phyloP scores from a whole-genome alignment of 2,113 vertebrate genomes.

The Charadrius vociferus region DNA sequence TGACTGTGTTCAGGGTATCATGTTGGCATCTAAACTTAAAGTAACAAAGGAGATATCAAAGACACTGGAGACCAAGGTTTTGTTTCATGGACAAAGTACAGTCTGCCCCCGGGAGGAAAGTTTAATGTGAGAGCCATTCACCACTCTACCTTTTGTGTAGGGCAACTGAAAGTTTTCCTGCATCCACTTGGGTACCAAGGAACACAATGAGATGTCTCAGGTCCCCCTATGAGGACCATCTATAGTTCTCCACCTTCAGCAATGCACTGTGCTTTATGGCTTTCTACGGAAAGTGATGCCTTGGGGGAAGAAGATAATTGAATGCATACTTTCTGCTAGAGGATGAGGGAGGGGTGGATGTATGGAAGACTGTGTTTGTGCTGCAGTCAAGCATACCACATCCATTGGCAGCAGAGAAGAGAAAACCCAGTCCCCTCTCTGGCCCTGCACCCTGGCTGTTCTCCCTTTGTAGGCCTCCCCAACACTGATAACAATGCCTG shows the following conservation, averaged over 20 bases:
- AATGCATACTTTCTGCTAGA: not conserved
- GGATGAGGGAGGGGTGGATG: not conserved
- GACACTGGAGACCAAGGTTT: not conserved
- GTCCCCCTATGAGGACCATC: not conserved
- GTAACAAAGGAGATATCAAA: not conserved
- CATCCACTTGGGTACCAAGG: not conserved
- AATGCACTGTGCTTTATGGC: not conserved
- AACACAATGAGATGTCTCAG: not conserved
- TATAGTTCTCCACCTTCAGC: not conserved
- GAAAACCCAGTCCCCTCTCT: not conserved
- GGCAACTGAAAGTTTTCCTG: not conserved
- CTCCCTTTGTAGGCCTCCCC: not conserved
- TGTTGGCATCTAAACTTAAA: not conserved
- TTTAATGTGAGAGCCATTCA: not conserved
- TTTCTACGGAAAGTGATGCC: not conserved
- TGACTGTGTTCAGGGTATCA: not conserved
- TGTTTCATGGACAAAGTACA: not conserved
- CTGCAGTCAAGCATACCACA: not conserved
- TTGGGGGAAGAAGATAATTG: not conserved
- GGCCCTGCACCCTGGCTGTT: not conserved
- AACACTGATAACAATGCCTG: not conserved
- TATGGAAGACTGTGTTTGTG: not conserved
- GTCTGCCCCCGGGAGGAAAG: not conserved
- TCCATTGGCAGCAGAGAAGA: not conserved
- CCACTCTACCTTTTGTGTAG: not conserved